Evolutionary conservation across 1,140 invertebrate species (phyloP), one percentile per base, ranked within the genome.

Genomic region (Microplitis mediator): DNA sequence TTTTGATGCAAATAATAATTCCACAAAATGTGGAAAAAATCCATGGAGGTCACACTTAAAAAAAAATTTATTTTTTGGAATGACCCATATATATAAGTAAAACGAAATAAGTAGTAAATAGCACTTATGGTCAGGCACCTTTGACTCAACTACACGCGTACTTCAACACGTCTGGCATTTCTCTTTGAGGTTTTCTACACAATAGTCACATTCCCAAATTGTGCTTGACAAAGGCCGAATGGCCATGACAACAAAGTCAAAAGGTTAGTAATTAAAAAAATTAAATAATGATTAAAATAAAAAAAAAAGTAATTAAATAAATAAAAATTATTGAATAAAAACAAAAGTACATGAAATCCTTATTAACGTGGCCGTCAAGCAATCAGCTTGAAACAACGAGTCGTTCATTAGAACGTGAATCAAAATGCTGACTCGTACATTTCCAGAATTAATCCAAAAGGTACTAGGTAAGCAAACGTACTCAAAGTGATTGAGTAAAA

Each of bases 341-440:
- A 45, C 13, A n/a, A 16, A 31, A 56, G 13, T 39, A 31, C 14
- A 65, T 34, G 52, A 71, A 54, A 72, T 52, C 51, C 63, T 72
- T 61, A 72, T 72, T 72, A 72, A 56, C 62, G 70, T 60, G 45
- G n/a, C 51, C 39, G 65, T 63, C 5, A 34, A 72, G 54, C 70
- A 72, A 72, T 72, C 63, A 72, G 45, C 35, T 35, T 72, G 35
- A 65, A 72, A 66, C 54, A 65, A 6, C 14, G 14, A 51, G n/a
- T 16, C 70, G 23, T 65, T 66, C 70, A 65, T 66, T 65, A 72
- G 31, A 65, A 50, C 70, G 70, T 66, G 62, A 66, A 72, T 66
- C 60, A 32, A 71, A 65, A 72, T 54, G 70, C 63, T 72, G 62
- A 65, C 70, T 65, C 70, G 62, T 58, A 8, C 32, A 61, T 61